phyloP scores from a whole-genome alignment of 2,113 vertebrate species.

The Perognathus longimembris region DNA sequence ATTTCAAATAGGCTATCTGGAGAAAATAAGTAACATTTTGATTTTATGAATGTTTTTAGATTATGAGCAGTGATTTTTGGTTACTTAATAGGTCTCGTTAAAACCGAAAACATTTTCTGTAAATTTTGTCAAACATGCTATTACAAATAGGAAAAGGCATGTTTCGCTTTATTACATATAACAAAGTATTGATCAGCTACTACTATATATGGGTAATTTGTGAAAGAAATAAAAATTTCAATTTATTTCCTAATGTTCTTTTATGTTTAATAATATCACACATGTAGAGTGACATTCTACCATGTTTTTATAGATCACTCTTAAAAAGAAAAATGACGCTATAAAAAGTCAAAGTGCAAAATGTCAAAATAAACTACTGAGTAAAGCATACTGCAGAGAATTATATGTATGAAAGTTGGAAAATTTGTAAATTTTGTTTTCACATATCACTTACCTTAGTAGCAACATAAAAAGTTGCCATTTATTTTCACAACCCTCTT shows the following conservation, averaged over 20 bases:
- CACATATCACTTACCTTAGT: slow-evolving; percentile 37
- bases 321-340: slow-evolving; percentile 25
- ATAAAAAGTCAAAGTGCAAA: neutral
- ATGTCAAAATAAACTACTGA: neutral
- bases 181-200: neutral
- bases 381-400: slow-evolving; percentile 1
- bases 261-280: neutral
- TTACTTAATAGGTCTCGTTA: neutral
- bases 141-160: neutral
- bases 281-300: neutral
- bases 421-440: slow-evolving; percentile 61
- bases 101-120: neutral
- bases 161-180: neutral
- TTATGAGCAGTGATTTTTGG: neutral
- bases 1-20: neutral
- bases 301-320: neutral
- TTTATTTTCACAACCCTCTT: slow-evolving; percentile 46
- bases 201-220: neutral
- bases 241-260: neutral
- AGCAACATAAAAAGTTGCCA: slow-evolving; percentile 50
- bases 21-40: slow-evolving; percentile 17
- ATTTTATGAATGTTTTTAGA: neutral
- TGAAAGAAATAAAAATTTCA: neutral
- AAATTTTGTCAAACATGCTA: neutral
- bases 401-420: slow-evolving; percentile 44